Conservation (phyloP, 2,113 vertebrate species). For the Petrocephalus zakoni region DNA sequence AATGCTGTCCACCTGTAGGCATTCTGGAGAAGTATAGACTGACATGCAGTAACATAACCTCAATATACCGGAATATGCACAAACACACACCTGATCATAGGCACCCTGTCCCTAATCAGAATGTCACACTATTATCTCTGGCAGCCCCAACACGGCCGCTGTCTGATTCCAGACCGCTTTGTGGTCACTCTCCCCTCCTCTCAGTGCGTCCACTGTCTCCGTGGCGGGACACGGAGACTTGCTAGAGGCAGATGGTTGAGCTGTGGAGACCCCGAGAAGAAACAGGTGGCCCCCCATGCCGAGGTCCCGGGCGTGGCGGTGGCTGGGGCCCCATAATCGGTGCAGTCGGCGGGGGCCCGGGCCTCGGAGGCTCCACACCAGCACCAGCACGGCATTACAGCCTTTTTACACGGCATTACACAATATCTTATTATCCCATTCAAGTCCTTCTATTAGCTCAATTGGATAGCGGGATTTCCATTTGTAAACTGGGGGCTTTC, state of each 20-base stretch:
- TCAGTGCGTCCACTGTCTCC: constrained; percentile 67
- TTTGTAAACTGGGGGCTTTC: constrained; percentile 73
- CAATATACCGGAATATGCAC: constrained; percentile 31
- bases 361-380: constrained; percentile 50
- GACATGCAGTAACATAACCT: background rate
- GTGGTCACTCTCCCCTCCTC: constrained; percentile 65
- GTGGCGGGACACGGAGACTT: constrained; percentile 41
- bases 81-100: constrained; percentile 35
- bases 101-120: constrained; percentile 13
- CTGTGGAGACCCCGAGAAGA: background rate
- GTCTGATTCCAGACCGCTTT: constrained; percentile 68
- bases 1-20: background rate
- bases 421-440: constrained; percentile 72
- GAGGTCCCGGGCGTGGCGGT: constrained; percentile 37
- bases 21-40: background rate
- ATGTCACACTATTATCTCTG: constrained; percentile 59
- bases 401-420: constrained; percentile 73
- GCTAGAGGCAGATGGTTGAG: background rate
- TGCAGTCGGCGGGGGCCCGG: constrained; percentile 60
- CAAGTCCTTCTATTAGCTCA: constrained; percentile 72
- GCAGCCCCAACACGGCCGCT: constrained; percentile 64
- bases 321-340: constrained; percentile 61
- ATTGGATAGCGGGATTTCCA: constrained; percentile 73
- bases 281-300: constrained; percentile 47
- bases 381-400: constrained; percentile 69